phyloP scores from a whole-genome alignment of 2,113 vertebrate species.

The Carlito syrichta region DNA sequence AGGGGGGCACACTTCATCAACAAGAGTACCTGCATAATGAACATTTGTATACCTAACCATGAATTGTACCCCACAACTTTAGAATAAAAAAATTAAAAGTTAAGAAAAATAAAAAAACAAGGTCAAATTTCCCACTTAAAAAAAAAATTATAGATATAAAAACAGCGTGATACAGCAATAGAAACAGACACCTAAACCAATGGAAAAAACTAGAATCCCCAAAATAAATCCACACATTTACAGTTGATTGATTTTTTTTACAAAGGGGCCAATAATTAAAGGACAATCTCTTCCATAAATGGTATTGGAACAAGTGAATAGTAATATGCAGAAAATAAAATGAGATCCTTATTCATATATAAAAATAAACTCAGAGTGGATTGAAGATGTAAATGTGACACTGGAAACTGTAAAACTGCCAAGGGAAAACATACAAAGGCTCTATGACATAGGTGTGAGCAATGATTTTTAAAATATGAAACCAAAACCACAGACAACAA shows the following conservation, averaged over 20 bases:
- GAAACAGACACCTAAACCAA: not conserved
- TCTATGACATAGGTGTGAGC: not conserved
- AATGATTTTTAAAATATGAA: not conserved
- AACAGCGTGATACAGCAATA: not conserved
- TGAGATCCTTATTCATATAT: not conserved
- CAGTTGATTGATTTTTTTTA: not conserved
- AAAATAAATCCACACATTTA: not conserved
- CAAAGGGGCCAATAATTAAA: not conserved
- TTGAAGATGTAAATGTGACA: not conserved
- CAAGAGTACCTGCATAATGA: too few species aligned
- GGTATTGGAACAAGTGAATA: not conserved
- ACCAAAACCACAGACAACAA: not conserved
- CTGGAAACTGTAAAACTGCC: too few species aligned
- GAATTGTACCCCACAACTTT: too few species aligned
- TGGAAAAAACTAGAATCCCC: not conserved
- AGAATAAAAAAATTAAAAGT: too few species aligned
- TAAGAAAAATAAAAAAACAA: too few species aligned
- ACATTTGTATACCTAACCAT: too few species aligned
- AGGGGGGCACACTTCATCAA: too few species aligned
- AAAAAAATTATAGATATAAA: too few species aligned
- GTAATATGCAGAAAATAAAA: not conserved
- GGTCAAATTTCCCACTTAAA: too few species aligned
- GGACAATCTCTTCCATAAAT: not conserved
- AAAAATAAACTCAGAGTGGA: not conserved
- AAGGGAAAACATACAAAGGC: too few species aligned